A percentile compares a stretch with the other conserved stretches of the same genome.
These are phyloP conservation scores for Scomber scombrus DNA, from an alignment of 2,113 vertebrate genomes.

Conservation along the genomic window DNA sequence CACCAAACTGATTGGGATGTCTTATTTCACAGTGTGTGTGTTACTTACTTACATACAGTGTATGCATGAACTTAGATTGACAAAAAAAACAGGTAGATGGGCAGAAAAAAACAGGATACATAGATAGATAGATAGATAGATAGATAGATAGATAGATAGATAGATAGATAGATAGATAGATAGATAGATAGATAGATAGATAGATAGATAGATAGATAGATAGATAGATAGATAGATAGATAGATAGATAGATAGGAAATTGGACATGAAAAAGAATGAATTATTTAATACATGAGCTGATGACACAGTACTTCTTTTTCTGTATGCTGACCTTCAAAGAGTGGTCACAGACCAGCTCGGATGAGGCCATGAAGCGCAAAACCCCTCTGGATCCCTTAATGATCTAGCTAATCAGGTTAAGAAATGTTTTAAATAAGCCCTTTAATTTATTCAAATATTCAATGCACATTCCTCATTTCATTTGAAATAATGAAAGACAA, in stretches of 20 bases:
- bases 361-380: slow-evolving; percentile 48
- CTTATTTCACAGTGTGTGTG: no score
- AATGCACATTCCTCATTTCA: slow-evolving; percentile 75
- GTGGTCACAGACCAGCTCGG: slow-evolving; percentile 46
- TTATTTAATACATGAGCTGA: slow-evolving; percentile 52
- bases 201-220: no score
- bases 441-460: slow-evolving; percentile 82
- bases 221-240: not conserved
- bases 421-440: slow-evolving; percentile 71
- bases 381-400: slow-evolving; percentile 67
- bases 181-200: no score
- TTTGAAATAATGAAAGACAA: slow-evolving; percentile 80
- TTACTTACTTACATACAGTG: not conserved
- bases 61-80: not conserved
- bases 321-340: slow-evolving; percentile 70
- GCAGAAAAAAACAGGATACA: not conserved
- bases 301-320: slow-evolving; percentile 49
- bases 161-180: not conserved
- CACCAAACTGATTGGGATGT: no score
- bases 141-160: not conserved
- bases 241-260: slow-evolving; percentile 28
- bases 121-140: not conserved
- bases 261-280: slow-evolving; percentile 41
- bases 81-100: not conserved
- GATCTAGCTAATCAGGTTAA: slow-evolving; percentile 76